A percentile compares a stretch with the other conserved stretches of the same genome.
phyloP scores from a whole-genome alignment of 2,888 invertebrate species.

The Silvanus unidentatus region DNA sequence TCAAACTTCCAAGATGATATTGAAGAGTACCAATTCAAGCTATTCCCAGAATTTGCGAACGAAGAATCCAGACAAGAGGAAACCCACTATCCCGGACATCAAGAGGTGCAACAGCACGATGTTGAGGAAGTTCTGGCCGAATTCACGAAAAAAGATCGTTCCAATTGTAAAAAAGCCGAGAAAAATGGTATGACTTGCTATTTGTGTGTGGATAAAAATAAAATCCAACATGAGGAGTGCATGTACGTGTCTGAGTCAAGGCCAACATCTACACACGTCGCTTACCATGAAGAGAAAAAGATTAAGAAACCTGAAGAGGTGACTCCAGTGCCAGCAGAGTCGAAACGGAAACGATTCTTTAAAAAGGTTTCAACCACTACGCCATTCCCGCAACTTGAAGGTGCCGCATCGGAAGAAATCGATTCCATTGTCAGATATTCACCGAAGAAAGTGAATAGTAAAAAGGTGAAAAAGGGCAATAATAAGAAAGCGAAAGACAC shows the following conservation, averaged over 20 bases:
- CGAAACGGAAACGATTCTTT: slow-evolving; percentile 22
- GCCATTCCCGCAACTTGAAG: slow-evolving; percentile 22
- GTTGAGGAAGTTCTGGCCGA: slow-evolving; percentile 67
- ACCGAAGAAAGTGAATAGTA: slow-evolving; percentile 11
- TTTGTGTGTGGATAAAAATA: slow-evolving; percentile 63
- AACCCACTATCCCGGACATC: slow-evolving; percentile 36
- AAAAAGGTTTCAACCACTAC: slow-evolving; percentile 18
- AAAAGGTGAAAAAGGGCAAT: slow-evolving; percentile 14
- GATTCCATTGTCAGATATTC: slow-evolving; percentile 24
- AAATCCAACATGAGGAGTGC: slow-evolving; percentile 70
- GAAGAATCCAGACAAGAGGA: slow-evolving; percentile 38
- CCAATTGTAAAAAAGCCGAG: slow-evolving; percentile 63
- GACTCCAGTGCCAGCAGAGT: slow-evolving; percentile 15
- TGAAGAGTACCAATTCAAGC: slow-evolving; percentile 46
- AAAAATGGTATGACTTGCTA: slow-evolving; percentile 74
- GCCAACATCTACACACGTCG: slow-evolving; percentile 58
- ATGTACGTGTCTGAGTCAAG: slow-evolving; percentile 68
- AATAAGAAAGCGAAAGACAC: slow-evolving; percentile 15
- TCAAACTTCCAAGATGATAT: slow-evolving; percentile 26
- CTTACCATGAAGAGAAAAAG: slow-evolving; percentile 62
- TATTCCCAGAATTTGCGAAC: slow-evolving; percentile 44
- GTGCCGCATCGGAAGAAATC: slow-evolving; percentile 26
- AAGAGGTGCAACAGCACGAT: slow-evolving; percentile 56
- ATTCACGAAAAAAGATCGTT: slow-evolving; percentile 66
- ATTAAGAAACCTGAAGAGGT: slow-evolving; percentile 41